Base-by-base conservation (phyloP, 2,888 invertebrate genomes). In the Amiota communis region DNA sequence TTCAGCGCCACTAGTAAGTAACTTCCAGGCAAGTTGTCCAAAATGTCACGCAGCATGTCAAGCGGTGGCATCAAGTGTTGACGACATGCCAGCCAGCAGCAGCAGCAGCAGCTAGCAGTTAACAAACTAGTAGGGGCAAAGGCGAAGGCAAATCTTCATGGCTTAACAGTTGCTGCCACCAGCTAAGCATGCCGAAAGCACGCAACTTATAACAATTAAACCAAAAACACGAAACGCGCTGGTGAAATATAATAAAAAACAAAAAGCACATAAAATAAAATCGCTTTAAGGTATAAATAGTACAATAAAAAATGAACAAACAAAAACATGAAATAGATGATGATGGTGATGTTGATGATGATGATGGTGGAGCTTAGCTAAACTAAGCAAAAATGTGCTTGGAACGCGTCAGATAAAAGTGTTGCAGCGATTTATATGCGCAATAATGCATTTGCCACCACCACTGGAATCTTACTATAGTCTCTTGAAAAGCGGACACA, bases 361-460 rank as follows among this genome's bases (percentile, higher is more conserved):
- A 36, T 36, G 36, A 6, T 36, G 36, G 6, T 68, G 67, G 17
- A 68, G 51, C n/a, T 51, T 23, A 51, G 67, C 53, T 68, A 53
- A 53, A 53, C 49, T 47, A 36, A 13, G 47, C 20, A 68, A 68
- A 51, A 6, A 36, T 36, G 36, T 23, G 53, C n/a, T 53, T 59
- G 59, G 59, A 59, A 12, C 9, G 15, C 46, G 65, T 17, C 65
- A 65, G 48, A 10, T 17, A 51, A 17, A 68, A 68, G 67, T 68
- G 67, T 68, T 68, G 67, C 67, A 68, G 53, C 67, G 67, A 68
- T 68, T 68, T 68, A 68, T 68, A 68, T 20, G 67, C 67, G 67
- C 47, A 68, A 51, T 15, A 15, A 15, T 8, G n/a, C 12, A 9
- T 11, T 53, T 51, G 53, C 67, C 15, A 53, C 47, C 53, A 53